Percentiles rank a stretch among this genome's conserved stretches.
Evolutionary conservation across 1,140 invertebrate species (phyloP).

Genomic region (Heliothis virescens): DNA sequence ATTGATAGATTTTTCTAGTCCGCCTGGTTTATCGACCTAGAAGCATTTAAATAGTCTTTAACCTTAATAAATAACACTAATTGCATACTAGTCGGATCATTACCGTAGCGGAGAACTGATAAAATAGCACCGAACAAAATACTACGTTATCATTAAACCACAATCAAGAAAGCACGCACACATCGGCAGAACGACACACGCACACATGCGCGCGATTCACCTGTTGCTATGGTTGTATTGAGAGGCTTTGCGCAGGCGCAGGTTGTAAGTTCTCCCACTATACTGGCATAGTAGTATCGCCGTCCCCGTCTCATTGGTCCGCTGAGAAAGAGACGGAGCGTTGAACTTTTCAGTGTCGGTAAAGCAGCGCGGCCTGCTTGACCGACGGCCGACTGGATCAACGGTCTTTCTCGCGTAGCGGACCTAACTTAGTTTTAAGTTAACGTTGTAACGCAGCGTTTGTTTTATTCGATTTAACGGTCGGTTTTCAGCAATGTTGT

Average conservation of each 20-base stretch:
- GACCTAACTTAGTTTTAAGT: conserved; percentile 83
- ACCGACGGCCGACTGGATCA: conserved; percentile 82
- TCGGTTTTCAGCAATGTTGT: conserved; percentile 75
- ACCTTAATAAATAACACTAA: conserved; percentile 60
- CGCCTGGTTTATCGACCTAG: conserved; percentile 46
- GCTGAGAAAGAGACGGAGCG: conserved; percentile 61
- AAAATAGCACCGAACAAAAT: conserved; percentile 73
- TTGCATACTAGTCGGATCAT: conserved; percentile 63
- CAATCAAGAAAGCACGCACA: conserved; percentile 77
- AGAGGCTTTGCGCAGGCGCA: conserved; percentile 79
- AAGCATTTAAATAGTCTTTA: conserved; percentile 52
- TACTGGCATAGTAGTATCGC: conserved; percentile 52
- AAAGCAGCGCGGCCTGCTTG: conserved; percentile 76
- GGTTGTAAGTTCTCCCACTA: conserved; percentile 79
- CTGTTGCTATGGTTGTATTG: conserved; percentile 78
- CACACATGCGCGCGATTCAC: conserved; percentile 79
- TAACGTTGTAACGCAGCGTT: conserved; percentile 73
- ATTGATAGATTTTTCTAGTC: conserved; percentile 45
- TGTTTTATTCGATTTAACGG: conserved; percentile 74
- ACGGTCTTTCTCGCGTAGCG: conserved; percentile 81
- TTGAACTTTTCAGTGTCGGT: conserved; percentile 68
- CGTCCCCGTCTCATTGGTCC: conserved; percentile 55
- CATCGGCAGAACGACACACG: conserved; percentile 67
- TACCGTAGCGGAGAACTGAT: conserved; percentile 65
- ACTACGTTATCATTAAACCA: conserved; percentile 79